Evolutionary conservation across 2,113 vertebrate genomes (phyloP).

Genomic region (Progne subis): DNA sequence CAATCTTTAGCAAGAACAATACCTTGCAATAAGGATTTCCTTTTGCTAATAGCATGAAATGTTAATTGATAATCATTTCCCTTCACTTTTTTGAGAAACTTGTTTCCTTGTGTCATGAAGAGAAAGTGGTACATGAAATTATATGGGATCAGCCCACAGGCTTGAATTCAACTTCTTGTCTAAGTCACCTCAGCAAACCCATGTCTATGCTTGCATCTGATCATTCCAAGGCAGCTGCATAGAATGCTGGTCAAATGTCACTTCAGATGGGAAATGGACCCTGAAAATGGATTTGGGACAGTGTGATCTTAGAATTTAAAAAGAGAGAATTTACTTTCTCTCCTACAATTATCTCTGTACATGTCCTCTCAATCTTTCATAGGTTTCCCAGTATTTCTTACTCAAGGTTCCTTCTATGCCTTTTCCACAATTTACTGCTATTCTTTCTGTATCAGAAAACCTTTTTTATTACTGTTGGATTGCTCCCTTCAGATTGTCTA

Average conservation of each 20-base stretch:
- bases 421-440: neutral
- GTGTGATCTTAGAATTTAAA: neutral
- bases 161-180: neutral
- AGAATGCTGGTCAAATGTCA: neutral
- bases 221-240: neutral
- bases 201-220: neutral
- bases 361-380: neutral
- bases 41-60: neutral
- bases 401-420: neutral
- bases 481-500: neutral
- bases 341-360: neutral
- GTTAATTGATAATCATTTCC: neutral
- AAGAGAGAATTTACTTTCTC: neutral
- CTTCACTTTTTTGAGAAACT: neutral
- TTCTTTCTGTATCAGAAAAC: neutral
- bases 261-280: neutral
- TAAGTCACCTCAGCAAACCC: neutral
- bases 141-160: rapidly evolving
- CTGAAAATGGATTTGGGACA: neutral
- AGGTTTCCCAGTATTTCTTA: neutral
- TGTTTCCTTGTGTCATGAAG: neutral
- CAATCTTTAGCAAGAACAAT: neutral
- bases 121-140: neutral
- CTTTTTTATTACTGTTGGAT: neutral
- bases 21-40: neutral